These are phyloP conservation scores for Eudyptes chrysolophus DNA, from an alignment of 2,113 vertebrate species.

Conservation along the genomic window DNA sequence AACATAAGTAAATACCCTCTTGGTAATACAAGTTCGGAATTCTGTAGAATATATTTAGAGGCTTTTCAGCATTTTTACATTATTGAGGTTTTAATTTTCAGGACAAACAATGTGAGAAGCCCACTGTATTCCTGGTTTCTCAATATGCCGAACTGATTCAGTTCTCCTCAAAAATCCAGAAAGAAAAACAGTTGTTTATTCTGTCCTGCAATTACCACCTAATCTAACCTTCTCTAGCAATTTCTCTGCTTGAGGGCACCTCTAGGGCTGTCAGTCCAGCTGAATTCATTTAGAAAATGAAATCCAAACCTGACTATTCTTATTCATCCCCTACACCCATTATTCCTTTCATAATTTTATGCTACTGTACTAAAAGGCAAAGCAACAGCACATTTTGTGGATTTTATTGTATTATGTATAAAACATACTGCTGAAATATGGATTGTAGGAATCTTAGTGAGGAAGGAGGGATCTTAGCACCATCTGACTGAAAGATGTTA, in stretches of 20 bases:
- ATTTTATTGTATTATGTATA: not conserved
- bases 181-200: not conserved
- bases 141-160: not conserved
- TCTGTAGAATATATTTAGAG: not conserved
- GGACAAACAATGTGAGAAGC: slow-evolving; percentile 32
- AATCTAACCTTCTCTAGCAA: slow-evolving; percentile 1
- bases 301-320: not conserved
- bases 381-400: not conserved
- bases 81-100: slow-evolving; percentile 22
- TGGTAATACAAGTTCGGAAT: not conserved
- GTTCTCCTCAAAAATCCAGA: not conserved
- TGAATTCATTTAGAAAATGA: slow-evolving; percentile 16
- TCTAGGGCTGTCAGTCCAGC: slow-evolving; percentile 1
- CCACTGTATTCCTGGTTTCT: not conserved
- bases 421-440: not conserved
- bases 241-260: slow-evolving; percentile 41
- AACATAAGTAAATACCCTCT: slow-evolving; percentile 53
- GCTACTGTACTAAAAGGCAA: not conserved
- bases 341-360: slow-evolving; percentile 18
- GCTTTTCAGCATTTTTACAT: not conserved
- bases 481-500: slow-evolving; percentile 63
- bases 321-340: not conserved
- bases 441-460: not conserved
- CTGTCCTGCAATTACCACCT: slow-evolving; percentile 22
- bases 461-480: not conserved